phyloP scores from a whole-genome alignment of 2,797 vertebrate genomes.

The Spinus pinus region DNA sequence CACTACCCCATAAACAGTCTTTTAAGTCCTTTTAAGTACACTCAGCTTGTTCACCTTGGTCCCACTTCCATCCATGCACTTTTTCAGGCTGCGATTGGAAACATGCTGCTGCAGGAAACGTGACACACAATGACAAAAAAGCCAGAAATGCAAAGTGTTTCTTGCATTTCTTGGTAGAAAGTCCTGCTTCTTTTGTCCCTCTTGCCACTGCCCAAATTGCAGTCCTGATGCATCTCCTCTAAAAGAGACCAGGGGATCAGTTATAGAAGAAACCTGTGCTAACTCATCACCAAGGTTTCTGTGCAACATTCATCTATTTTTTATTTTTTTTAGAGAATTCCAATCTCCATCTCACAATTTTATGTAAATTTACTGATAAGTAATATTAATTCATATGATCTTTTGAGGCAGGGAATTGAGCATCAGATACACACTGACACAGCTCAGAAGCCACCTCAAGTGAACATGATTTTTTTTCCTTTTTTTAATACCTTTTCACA shows the following conservation, averaged over 20 bases:
- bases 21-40: neutral
- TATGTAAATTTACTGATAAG: neutral
- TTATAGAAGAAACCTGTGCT: neutral
- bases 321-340: neutral
- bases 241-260: neutral
- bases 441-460: neutral
- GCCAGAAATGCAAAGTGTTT: neutral
- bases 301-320: neutral
- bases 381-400: neutral
- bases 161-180: neutral
- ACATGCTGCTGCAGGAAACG: neutral
- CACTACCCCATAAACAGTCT: neutral
- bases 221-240: neutral
- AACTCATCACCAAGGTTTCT: neutral
- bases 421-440: neutral
- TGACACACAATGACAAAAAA: neutral
- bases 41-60: neutral
- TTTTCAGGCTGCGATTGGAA: neutral
- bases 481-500: constrained; percentile 35
- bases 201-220: rapidly evolving
- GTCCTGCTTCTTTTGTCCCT: neutral
- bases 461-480: neutral
- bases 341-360: neutral
- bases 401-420: neutral
- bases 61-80: neutral